Conservation (phyloP, 2,797 vertebrate genomes). For the Heteromormyrus szaboi region DNA sequence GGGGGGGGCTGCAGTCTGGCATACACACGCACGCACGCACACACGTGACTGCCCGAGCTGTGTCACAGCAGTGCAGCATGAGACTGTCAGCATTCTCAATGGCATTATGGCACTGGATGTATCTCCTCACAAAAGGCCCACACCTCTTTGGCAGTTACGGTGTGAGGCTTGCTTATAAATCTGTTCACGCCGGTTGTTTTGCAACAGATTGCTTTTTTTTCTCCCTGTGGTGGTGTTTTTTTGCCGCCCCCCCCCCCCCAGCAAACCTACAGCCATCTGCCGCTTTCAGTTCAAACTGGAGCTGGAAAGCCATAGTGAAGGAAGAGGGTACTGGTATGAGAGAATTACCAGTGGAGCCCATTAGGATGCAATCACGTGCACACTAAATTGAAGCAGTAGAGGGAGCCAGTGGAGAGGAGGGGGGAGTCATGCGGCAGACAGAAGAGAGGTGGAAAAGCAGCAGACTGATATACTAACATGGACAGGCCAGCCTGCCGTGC, state of each 20-base stretch:
- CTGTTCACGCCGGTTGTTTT: background rate
- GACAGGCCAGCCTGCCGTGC: background rate
- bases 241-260: background rate
- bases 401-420: background rate
- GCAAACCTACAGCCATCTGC: slow-evolving; percentile 16
- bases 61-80: background rate
- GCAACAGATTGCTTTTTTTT: slow-evolving; percentile 10
- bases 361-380: background rate
- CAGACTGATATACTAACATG: background rate
- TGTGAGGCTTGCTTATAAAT: background rate
- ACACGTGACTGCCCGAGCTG: background rate
- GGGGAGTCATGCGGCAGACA: background rate
- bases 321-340: background rate
- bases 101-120: background rate
- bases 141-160: slow-evolving; percentile 12
- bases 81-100: background rate
- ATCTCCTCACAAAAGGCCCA: background rate
- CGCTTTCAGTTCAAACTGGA: background rate
- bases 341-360: slow-evolving; percentile 12
- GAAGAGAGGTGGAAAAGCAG: background rate
- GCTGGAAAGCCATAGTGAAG: background rate
- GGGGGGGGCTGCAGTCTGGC: slow-evolving; percentile 11
- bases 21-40: background rate
- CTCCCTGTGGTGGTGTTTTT: background rate
- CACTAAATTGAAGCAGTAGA: background rate